Percentiles rank a stretch among this genome's conserved stretches.
Evolutionary conservation across 2,797 vertebrate genomes (phyloP).

Genomic region (Phataginus tetradactyla): DNA sequence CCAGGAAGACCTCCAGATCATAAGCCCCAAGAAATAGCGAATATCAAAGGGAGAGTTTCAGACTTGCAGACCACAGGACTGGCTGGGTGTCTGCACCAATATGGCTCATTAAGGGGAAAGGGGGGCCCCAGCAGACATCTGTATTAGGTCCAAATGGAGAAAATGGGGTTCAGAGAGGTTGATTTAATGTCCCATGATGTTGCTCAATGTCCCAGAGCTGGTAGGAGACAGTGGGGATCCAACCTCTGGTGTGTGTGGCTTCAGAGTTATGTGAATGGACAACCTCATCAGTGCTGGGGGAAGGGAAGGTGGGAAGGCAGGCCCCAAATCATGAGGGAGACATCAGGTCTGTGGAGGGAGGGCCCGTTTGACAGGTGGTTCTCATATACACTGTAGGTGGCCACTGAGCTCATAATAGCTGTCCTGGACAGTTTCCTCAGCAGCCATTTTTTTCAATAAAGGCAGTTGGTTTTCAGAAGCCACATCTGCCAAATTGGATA

Average conservation of each 20-base stretch:
- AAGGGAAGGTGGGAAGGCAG: neutral
- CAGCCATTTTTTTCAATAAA: rapidly evolving
- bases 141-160: neutral
- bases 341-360: rapidly evolving
- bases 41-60: neutral
- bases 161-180: neutral
- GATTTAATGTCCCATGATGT: neutral
- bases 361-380: neutral
- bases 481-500: neutral
- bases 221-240: neutral
- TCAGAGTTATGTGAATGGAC: neutral
- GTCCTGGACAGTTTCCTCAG: neutral
- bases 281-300: neutral
- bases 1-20: neutral
- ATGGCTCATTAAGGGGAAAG: neutral
- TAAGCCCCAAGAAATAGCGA: neutral
- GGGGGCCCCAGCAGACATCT: neutral
- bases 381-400: rapidly evolving
- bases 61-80: neutral
- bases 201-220: neutral
- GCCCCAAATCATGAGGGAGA: neutral
- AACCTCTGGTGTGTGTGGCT: neutral
- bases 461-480: neutral
- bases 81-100: neutral
- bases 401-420: neutral